Conservation (phyloP, 92 coral and sea anemone species). For the Pocillopora meandrina region DNA sequence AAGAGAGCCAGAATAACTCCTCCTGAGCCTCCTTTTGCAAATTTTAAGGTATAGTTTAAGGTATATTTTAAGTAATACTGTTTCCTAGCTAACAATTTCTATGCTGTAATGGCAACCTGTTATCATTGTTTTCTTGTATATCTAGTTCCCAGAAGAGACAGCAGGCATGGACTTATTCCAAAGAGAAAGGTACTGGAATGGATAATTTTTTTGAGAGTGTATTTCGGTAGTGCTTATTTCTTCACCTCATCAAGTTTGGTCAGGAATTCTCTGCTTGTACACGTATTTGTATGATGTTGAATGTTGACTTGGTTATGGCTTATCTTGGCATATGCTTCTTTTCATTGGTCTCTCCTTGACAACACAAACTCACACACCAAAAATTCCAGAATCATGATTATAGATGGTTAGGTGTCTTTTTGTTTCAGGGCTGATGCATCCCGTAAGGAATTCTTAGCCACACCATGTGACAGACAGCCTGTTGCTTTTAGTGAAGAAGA, state of each 20-base stretch:
- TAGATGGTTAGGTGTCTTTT: background rate
- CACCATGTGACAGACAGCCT: constrained; percentile 77
- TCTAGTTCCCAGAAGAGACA: constrained; percentile 48
- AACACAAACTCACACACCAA: too few species aligned
- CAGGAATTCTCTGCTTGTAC: too few species aligned
- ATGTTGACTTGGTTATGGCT: too few species aligned
- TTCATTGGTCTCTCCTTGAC: too few species aligned
- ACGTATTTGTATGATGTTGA: too few species aligned
- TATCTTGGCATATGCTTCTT: too few species aligned
- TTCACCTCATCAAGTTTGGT: too few species aligned
- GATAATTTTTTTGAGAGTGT: too few species aligned
- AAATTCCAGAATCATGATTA: background rate
- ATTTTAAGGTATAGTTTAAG: constrained; percentile 53
- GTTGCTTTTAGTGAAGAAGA: constrained; percentile 77
- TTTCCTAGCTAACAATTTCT: background rate
- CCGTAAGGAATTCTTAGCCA: constrained; percentile 32
- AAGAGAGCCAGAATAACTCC: constrained; percentile 65
- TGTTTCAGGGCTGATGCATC: constrained; percentile 39
- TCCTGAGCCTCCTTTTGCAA: constrained; percentile 54
- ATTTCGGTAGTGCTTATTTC: too few species aligned
- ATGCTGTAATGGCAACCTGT: background rate
- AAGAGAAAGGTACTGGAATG: constrained; percentile 29
- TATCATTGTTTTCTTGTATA: background rate
- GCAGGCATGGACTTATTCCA: constrained; percentile 45
- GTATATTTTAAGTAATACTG: background rate